phyloP scores from a whole-genome alignment of 2,797 vertebrate species.

The Coracias cyanogaster region DNA sequence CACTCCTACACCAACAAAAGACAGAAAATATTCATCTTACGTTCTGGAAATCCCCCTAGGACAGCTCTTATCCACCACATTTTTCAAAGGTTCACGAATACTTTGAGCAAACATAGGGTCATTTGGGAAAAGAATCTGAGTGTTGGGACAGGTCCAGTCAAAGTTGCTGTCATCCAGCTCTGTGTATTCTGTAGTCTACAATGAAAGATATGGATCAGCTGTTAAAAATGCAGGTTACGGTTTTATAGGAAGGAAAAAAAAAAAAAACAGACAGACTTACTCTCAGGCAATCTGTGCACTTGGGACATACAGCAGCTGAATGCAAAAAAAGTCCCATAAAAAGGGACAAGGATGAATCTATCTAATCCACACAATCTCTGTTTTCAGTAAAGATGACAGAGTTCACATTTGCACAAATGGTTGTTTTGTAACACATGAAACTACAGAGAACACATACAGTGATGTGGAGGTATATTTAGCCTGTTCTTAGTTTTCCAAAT shows the following conservation, averaged over 20 bases:
- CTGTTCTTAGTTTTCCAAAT: background rate
- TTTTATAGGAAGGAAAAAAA: background rate
- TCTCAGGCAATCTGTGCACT: background rate
- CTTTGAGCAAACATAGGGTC: conserved; percentile 93
- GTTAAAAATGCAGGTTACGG: background rate
- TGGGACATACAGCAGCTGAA: background rate
- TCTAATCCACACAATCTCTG: background rate
- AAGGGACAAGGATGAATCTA: background rate
- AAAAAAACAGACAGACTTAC: background rate
- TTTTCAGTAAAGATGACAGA: background rate
- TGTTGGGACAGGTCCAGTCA: conserved; percentile 98
- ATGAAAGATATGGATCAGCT: background rate
- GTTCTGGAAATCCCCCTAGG: conserved; percentile 86
- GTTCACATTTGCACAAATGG: background rate
- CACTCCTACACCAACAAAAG: background rate
- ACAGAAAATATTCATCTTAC: conserved; percentile 78
- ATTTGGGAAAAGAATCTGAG: conserved; percentile 94
- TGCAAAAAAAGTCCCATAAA: background rate
- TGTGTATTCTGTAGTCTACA: conserved; percentile 81
- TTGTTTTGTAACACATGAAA: background rate
- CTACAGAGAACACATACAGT: background rate
- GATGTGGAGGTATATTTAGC: background rate
- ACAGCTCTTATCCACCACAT: conserved; percentile 96
- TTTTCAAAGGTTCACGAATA: conserved; percentile 94
- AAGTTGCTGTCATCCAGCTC: conserved; percentile 97